Evolutionary conservation across 2,797 vertebrate genomes (phyloP).

Genomic region (Diplodus sargus): DNA sequence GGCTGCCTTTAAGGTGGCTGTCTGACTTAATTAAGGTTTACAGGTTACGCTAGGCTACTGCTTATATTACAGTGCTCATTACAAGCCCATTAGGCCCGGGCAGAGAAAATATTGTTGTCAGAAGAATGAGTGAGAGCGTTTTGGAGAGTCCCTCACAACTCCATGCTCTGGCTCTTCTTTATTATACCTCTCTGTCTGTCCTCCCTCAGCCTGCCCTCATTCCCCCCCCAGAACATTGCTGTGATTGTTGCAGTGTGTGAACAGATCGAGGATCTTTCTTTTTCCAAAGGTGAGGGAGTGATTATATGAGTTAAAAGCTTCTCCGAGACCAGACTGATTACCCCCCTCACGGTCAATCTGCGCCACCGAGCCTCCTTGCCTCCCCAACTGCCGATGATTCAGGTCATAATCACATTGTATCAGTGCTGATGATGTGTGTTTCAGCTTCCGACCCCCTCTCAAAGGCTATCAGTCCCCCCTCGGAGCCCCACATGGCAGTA

Average conservation of each 20-base stretch:
- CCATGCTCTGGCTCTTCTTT: constrained; percentile 56
- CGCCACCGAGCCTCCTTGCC: constrained; percentile 58
- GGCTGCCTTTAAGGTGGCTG: constrained; percentile 77
- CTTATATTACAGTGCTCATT: constrained; percentile 84
- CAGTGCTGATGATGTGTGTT: constrained; percentile 74
- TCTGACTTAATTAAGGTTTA: constrained; percentile 86
- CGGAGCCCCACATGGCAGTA: constrained; percentile 68
- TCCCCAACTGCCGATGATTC: constrained; percentile 74
- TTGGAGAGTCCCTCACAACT: constrained; percentile 62
- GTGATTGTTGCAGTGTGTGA: constrained; percentile 55
- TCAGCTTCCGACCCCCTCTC: constrained; percentile 68
- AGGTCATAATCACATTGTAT: constrained; percentile 79
- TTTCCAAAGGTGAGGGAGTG: constrained; percentile 61
- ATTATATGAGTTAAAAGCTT: constrained; percentile 74
- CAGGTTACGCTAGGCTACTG: constrained; percentile 81
- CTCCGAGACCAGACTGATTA: constrained; percentile 73
- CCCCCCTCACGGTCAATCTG: constrained; percentile 69
- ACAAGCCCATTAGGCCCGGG: constrained; percentile 81
- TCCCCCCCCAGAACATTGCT: constrained; percentile 20
- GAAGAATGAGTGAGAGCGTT: constrained; percentile 77
- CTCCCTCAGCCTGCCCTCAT: constrained; percentile 21
- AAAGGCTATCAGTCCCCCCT: constrained; percentile 67
- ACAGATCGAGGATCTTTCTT: constrained; percentile 42
- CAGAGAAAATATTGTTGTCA: constrained; percentile 83
- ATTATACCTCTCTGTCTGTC: constrained; percentile 49